A percentile compares a stretch with the other conserved stretches of the same genome.
Evolutionary conservation across 1,140 invertebrate species (phyloP).

Genomic region (Trachymyrmex septentrionalis): DNA sequence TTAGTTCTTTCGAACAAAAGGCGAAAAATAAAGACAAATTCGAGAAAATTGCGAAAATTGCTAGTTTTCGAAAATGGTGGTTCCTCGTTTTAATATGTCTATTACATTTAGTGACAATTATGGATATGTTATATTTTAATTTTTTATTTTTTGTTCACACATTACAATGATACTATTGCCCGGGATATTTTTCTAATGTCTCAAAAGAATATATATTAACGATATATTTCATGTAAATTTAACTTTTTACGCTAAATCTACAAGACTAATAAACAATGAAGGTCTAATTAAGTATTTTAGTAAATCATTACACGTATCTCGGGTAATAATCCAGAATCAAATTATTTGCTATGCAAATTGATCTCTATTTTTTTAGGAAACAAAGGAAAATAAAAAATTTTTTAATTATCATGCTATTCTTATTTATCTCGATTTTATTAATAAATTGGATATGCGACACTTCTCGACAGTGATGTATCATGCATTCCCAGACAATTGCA

Average conservation of each 20-base stretch:
- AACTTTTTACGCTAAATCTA: neutral
- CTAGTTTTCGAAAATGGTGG: neutral
- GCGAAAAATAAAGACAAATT: constrained; percentile 6
- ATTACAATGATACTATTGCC: neutral
- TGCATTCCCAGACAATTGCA: no score
- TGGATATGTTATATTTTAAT: constrained; percentile 14
- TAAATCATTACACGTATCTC: neutral
- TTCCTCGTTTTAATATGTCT: neutral
- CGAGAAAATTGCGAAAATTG: neutral
- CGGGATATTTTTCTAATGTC: neutral
- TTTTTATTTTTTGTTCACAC: neutral
- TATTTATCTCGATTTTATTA: neutral
- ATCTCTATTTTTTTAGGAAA: constrained; percentile 53
- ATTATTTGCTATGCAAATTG: neutral
- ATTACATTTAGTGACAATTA: constrained; percentile 13
- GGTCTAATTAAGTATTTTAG: neutral
- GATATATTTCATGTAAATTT: neutral
- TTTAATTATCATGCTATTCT: neutral
- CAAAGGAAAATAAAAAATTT: constrained; percentile 20
- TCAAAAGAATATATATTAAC: neutral
- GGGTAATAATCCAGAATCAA: neutral
- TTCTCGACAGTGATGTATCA: neutral
- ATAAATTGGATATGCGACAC: neutral
- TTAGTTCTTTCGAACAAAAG: neutral
- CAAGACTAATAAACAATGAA: neutral